Evolutionary conservation across 2,797 vertebrate genomes (phyloP).

Genomic region (Lithobates sylvaticus): DNA sequence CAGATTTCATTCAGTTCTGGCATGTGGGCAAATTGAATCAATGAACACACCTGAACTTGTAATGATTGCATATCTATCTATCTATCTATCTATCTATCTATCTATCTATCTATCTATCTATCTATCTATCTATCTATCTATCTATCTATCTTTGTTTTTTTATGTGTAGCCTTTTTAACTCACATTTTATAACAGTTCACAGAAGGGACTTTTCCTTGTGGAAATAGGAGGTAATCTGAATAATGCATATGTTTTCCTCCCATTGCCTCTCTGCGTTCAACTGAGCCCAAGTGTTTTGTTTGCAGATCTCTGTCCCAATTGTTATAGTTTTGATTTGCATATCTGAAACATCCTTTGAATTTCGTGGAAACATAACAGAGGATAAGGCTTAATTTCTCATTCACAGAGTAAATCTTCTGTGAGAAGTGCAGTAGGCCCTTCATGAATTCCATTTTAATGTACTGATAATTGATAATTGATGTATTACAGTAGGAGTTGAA

Average conservation of each 20-base stretch:
- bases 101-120: too few relatives aligned
- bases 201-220: background rate
- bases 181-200: background rate
- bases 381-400: conserved; percentile 36
- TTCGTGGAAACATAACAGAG: conserved; percentile 9
- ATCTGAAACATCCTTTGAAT: conserved; percentile 46
- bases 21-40: too few relatives aligned
- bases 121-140: too few relatives aligned
- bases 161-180: background rate
- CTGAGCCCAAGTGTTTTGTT: conserved; percentile 27
- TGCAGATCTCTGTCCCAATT: conserved; percentile 23
- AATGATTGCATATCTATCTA: too few relatives aligned
- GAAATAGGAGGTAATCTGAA: conserved; percentile 6
- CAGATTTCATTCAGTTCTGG: too few relatives aligned
- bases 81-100: too few relatives aligned
- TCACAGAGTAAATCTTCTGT: conserved; percentile 36
- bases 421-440: conserved; percentile 29
- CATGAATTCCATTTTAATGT: conserved; percentile 49
- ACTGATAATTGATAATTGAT: conserved; percentile 53
- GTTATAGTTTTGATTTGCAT: conserved; percentile 53
- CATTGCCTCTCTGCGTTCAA: conserved; percentile 2
- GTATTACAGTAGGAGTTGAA: conserved; percentile 24
- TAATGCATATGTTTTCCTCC: conserved; percentile 35
- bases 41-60: too few relatives aligned
- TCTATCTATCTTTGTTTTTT: background rate